These are phyloP conservation scores for Junonia oenone DNA, from an alignment of 2,888 invertebrate species.

Conservation along the genomic window DNA sequence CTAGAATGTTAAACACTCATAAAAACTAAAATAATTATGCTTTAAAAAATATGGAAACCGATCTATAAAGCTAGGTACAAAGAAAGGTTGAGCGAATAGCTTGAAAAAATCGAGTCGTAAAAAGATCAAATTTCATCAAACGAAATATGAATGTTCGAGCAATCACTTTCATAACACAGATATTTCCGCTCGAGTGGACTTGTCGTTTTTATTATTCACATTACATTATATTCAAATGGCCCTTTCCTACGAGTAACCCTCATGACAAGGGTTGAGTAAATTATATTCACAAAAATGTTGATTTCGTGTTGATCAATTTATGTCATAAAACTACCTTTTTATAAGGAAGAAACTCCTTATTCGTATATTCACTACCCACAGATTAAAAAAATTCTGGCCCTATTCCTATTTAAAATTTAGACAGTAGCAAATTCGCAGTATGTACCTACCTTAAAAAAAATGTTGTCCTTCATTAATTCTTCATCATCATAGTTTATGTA, in stretches of 20 bases:
- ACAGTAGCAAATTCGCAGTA: too few species aligned
- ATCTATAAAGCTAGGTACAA: not conserved
- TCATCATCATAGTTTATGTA: too few species aligned
- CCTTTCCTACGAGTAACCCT: not conserved
- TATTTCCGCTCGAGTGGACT: not conserved
- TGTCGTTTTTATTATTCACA: constrained; percentile 8
- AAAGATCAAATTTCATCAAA: not conserved
- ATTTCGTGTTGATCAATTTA: not conserved
- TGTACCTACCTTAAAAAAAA: too few species aligned
- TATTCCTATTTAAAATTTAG: too few species aligned
- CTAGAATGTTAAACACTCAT: too few species aligned
- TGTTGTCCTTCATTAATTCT: too few species aligned
- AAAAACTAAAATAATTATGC: too few species aligned
- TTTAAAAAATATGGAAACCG: too few species aligned
- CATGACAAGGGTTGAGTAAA: constrained; percentile 1
- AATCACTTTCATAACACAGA: not conserved
- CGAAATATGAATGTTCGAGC: not conserved
- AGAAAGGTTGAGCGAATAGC: not conserved
- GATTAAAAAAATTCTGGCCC: too few species aligned
- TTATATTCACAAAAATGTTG: not conserved
- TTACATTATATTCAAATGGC: constrained; percentile 10
- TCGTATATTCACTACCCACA: too few species aligned
- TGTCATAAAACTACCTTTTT: too few species aligned
- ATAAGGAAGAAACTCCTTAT: too few species aligned
- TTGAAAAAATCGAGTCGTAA: not conserved